Evolutionary conservation across 2,113 vertebrate genomes (phyloP).

Genomic region (Scomber japonicus): DNA sequence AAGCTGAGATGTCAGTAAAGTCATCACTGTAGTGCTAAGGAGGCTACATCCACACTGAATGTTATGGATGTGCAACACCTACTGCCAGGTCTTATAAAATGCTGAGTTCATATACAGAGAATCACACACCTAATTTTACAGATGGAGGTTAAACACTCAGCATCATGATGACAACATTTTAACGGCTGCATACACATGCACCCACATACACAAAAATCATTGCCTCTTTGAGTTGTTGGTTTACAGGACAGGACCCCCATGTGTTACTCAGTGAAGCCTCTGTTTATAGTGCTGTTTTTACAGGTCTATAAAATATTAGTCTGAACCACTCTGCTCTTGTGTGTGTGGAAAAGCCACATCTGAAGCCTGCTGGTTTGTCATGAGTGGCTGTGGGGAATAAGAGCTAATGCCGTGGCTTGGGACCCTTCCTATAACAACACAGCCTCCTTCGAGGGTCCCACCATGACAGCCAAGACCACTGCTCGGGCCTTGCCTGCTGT

Average conservation of each 20-base stretch:
- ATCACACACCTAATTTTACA: slow-evolving; percentile 66
- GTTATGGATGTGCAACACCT: slow-evolving; percentile 34
- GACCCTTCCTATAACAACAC: slow-evolving; percentile 78
- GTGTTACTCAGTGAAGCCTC: slow-evolving; percentile 77
- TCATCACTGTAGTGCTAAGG: slow-evolving; percentile 41
- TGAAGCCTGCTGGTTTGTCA: slow-evolving; percentile 80
- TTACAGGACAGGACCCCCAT: slow-evolving; percentile 77
- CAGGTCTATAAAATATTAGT: slow-evolving; percentile 85
- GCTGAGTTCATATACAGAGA: slow-evolving; percentile 33
- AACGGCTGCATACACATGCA: slow-evolving; percentile 43
- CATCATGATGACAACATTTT: slow-evolving; percentile 72
- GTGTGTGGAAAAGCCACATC: slow-evolving; percentile 82
- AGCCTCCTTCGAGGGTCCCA: slow-evolving; percentile 70
- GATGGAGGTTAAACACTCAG: slow-evolving; percentile 60
- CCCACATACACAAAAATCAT: slow-evolving; percentile 52
- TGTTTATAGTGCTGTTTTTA: slow-evolving; percentile 85
- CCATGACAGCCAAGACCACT: slow-evolving; percentile 73
- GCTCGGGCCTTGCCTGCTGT: slow-evolving; percentile 43
- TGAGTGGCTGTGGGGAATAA: slow-evolving; percentile 78
- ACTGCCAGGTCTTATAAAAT: slow-evolving; percentile 54
- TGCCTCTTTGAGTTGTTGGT: slow-evolving; percentile 73
- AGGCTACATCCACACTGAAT: slow-evolving; percentile 28
- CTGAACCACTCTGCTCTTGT: slow-evolving; percentile 80
- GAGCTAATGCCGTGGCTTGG: slow-evolving; percentile 79
- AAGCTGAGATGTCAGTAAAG: slow-evolving; percentile 59